Conservation (phyloP, 2,888 invertebrate genomes). For the Melikaiella ostensackeni region DNA sequence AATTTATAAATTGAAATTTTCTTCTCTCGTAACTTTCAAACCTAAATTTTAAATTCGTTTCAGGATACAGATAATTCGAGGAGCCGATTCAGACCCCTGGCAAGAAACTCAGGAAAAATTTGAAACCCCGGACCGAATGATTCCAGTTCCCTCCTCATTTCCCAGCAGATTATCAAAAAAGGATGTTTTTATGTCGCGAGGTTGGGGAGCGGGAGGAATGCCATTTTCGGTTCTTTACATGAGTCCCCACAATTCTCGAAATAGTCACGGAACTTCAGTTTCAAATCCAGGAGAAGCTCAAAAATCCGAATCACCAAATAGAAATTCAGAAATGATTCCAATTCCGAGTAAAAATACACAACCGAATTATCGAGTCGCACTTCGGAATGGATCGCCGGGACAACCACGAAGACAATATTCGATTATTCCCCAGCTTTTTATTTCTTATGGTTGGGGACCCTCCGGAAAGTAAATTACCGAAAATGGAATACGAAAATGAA, state of each 20-base stretch:
- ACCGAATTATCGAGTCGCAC: conserved; percentile 59
- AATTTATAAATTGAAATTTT: not conserved
- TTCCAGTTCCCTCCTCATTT: not conserved
- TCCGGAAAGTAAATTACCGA: conserved; percentile 72
- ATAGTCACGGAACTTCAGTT: conserved; percentile 51
- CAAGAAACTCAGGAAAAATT: conserved; percentile 7
- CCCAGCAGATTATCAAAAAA: conserved; percentile 69
- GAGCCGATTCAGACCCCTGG: conserved; percentile 38
- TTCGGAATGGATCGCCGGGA: conserved; percentile 59
- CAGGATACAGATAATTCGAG: conserved; percentile 44
- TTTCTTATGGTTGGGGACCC: conserved; percentile 80
- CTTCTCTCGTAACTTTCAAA: too few species aligned
- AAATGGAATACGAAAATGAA: conserved; percentile 10
- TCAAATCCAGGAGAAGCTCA: not conserved
- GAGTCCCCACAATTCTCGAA: conserved; percentile 59
- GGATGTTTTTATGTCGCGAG: conserved; percentile 77
- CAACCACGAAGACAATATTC: conserved; percentile 73
- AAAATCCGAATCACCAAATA: conserved; percentile 38
- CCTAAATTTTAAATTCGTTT: not conserved
- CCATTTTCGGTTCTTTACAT: conserved; percentile 79
- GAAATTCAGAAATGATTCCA: conserved; percentile 35
- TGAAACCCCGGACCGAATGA: not conserved
- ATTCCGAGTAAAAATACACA: conserved; percentile 46
- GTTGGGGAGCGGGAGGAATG: conserved; percentile 79
- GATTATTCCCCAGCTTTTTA: conserved; percentile 78